phyloP scores from a whole-genome alignment of 2,113 vertebrate genomes.

The Melanostigma gelatinosum region DNA sequence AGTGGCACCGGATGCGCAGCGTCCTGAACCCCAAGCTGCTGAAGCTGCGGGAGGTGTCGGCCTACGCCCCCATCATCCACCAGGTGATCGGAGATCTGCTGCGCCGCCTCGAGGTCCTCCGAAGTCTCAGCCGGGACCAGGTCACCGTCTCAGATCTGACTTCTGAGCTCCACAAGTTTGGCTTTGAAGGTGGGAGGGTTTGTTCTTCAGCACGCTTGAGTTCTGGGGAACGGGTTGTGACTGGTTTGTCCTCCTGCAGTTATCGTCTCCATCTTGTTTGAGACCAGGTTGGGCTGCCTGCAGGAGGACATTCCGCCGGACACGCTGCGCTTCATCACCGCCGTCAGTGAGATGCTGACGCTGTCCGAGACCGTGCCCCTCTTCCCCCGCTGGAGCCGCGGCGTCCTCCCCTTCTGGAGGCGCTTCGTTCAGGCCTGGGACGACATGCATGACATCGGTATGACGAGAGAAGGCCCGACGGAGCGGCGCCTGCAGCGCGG shows the following conservation, averaged over 20 bases:
- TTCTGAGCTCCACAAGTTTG: slow-evolving; percentile 83
- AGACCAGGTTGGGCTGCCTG: slow-evolving; percentile 83
- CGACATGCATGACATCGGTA: slow-evolving; percentile 80
- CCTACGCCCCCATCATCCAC: slow-evolving; percentile 74
- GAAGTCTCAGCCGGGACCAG: slow-evolving; percentile 69
- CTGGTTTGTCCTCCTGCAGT: slow-evolving; percentile 52
- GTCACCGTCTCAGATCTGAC: slow-evolving; percentile 72
- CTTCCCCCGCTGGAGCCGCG: slow-evolving; percentile 79
- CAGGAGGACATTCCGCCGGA: slow-evolving; percentile 80
- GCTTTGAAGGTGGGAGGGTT: slow-evolving; percentile 80
- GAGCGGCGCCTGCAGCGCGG: too few species aligned
- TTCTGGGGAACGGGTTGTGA: fast-evolving
- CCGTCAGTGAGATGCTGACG: slow-evolving; percentile 72
- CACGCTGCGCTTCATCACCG: slow-evolving; percentile 79
- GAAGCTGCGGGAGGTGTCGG: slow-evolving; percentile 69
- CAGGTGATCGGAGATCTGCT: slow-evolving; percentile 82
- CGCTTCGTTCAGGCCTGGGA: slow-evolving; percentile 84
- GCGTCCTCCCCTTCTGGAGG: slow-evolving; percentile 79
- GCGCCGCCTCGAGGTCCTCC: slow-evolving; percentile 72
- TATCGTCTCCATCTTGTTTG: slow-evolving; percentile 82
- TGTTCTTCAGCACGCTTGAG: not conserved
- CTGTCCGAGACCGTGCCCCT: slow-evolving; percentile 70
- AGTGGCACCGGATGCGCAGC: slow-evolving; percentile 81
- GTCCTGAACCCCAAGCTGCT: slow-evolving; percentile 83
- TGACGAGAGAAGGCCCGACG: not conserved